Conservation (phyloP, 2,113 vertebrate genomes). For the Chloropsis hardwickii region DNA sequence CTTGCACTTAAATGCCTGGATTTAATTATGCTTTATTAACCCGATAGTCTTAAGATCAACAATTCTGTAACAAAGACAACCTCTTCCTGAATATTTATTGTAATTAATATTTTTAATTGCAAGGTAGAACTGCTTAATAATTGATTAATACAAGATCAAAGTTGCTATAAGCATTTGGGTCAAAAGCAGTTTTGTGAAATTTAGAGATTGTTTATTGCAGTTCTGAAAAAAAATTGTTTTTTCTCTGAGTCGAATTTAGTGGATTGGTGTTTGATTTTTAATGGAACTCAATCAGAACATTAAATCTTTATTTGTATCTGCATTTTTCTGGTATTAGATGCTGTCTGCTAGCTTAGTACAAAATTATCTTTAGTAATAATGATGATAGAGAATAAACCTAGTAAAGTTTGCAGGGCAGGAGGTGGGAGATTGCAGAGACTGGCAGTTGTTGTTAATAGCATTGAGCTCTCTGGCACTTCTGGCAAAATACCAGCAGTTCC, state of each 20-base stretch:
- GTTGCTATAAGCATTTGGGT: background rate
- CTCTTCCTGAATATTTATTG: background rate
- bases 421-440: background rate
- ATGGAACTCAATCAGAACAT: background rate
- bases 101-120: background rate
- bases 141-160: background rate
- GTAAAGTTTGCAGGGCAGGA: background rate
- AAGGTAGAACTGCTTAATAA: background rate
- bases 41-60: background rate
- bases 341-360: background rate
- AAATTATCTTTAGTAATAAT: background rate
- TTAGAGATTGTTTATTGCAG: background rate
- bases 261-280: background rate
- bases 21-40: conserved; percentile 31
- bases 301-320: background rate
- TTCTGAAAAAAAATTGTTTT: background rate
- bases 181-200: background rate
- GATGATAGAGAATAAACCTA: background rate
- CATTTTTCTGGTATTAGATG: background rate
- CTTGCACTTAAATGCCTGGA: background rate
- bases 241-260: background rate
- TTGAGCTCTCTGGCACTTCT: background rate
- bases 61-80: background rate
- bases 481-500: conserved; percentile 32
- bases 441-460: background rate